Base-by-base conservation (phyloP, 2,888 invertebrate genomes). In the Drosophila robusta region DNA sequence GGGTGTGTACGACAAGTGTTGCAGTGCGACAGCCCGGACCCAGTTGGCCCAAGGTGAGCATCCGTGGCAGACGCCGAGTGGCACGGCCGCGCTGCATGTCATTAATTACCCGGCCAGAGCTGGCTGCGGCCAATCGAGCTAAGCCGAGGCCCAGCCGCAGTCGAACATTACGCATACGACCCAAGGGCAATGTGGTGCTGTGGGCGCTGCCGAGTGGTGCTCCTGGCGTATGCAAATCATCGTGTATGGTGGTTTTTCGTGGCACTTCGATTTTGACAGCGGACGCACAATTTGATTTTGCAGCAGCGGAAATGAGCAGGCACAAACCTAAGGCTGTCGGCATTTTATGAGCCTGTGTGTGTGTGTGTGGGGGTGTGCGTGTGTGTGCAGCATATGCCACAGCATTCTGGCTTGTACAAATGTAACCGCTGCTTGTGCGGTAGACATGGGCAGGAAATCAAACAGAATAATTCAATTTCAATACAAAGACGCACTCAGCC, bases 381-480 rank as follows among this genome's bases (percentile, higher is more conserved):
- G 26, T 57, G 36, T 58, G 62, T 61, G 32, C 55, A 61, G 60
- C 87, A 78, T 84, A 78, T 87, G 89, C 64, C 70, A 54, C 83
- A 75, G 68, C 70, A 76, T 87, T 87, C 77, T 65, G 80, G 83
- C 76, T 71, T 76, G 60, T 61, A 49, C 29, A 79, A 75, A 75
- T 77, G 76, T 79, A 70, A 71, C 72, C 72, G 54, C 46, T 39
- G 65, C 73, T 71, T 58, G 70, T 61, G 64, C 45, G 64, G 41
- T 44, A 77, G 72, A 60, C 57, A 60, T 77, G 72, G 70, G 68
- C 70, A 86, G 87, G 84, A 89, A 89, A 89, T 89, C 87, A 90
- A 89, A 90, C 79, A 85, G 84, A 89, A 90, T 89, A 88, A 88
- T 90, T 90, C 89, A 84, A 89, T 87, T 87, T 87, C 79, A 75